Evolutionary conservation across 1,140 invertebrate species (phyloP), one percentile per base, ranked within the genome.

Genomic region (Microplitis demolitor): DNA sequence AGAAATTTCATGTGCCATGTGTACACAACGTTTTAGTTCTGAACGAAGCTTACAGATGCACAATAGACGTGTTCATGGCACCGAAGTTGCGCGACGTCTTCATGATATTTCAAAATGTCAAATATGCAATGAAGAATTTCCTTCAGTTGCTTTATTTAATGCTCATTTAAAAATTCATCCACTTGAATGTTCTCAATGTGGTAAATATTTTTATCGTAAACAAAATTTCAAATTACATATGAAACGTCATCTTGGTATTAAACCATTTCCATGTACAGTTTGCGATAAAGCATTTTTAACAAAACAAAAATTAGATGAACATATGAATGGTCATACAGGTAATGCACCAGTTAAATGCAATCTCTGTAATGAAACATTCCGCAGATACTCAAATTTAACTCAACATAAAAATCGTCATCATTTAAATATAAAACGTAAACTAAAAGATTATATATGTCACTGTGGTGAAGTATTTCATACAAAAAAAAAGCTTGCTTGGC

Each of bases 241-340:
- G 78, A 94, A 93, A 78, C 91, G 92, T 3, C 94, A 96, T 85
- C 80, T 94, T 45, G 92, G 92, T 13, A 92, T 95, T 75, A 93
- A 92, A 80, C 92, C 93, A 39, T 93, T 91, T 79, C 91, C 90
- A 24, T 96, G 95, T 78, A 91, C 91, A 3, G 85, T 93, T 13
- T 97, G 96, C 83, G 90, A 93, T 79, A 93, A 96, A 83, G 90
- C 91, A 31, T 96, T 96, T 84, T 86, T 94, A 5, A 94, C 93
- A 2, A 91, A 92, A 71, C 92, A 94, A 78, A 94, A 94, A 76
- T 83, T 95, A 24, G 88, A 90, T 24, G 94, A 95, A 60, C 95
- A 97, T 79, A 92, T 92, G 77, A 92, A 94, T 63, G 90, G 92
- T 37, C 95, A 97, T 80, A 94, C 94, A 0, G 93, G 94, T 0